A percentile compares a stretch with the other conserved stretches of the same genome.
These are phyloP conservation scores for Acanthopagrus latus DNA, from an alignment of 2,797 vertebrate species.

Conservation along the genomic window DNA sequence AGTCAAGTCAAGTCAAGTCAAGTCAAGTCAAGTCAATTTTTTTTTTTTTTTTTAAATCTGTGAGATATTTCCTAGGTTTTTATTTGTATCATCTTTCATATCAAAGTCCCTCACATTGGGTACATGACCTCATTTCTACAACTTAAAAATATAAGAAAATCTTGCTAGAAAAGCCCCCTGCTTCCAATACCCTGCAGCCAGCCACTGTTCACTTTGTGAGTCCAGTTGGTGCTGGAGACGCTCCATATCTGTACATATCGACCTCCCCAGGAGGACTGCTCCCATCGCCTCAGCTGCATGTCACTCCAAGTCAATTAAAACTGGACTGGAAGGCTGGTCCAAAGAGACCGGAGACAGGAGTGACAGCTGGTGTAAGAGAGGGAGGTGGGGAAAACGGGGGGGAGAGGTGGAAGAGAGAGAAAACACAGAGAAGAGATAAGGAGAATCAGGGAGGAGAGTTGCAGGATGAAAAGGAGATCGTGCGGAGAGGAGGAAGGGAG, in stretches of 20 bases:
- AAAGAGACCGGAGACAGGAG: constrained; percentile 52
- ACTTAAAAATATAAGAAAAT: constrained; percentile 24
- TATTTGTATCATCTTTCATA: constrained; percentile 15
- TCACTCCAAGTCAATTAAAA: constrained; percentile 78
- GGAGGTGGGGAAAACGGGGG: constrained; percentile 6
- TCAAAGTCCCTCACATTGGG: constrained; percentile 10
- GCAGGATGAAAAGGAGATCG: constrained; percentile 24
- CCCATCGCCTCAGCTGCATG: constrained; percentile 55
- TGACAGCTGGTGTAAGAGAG: constrained; percentile 53
- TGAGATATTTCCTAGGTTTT: not conserved
- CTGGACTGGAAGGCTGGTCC: constrained; percentile 56
- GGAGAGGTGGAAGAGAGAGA: constrained; percentile 21
- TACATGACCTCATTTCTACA: constrained; percentile 45
- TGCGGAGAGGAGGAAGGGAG: constrained; percentile 28
- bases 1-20: not conserved
- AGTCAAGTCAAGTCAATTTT: no score
- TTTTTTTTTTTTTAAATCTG: not conserved
- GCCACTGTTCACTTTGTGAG: constrained; percentile 55
- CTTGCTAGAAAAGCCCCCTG: constrained; percentile 20
- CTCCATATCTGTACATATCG: constrained; percentile 62
- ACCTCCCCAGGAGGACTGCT: constrained; percentile 55
- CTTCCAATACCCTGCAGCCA: constrained; percentile 30
- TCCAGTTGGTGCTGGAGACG: constrained; percentile 39
- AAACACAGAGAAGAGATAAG: constrained; percentile 25
- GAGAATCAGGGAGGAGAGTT: constrained; percentile 15